Conservation (phyloP, 2,113 vertebrate genomes). For the Vicugna pacos region DNA sequence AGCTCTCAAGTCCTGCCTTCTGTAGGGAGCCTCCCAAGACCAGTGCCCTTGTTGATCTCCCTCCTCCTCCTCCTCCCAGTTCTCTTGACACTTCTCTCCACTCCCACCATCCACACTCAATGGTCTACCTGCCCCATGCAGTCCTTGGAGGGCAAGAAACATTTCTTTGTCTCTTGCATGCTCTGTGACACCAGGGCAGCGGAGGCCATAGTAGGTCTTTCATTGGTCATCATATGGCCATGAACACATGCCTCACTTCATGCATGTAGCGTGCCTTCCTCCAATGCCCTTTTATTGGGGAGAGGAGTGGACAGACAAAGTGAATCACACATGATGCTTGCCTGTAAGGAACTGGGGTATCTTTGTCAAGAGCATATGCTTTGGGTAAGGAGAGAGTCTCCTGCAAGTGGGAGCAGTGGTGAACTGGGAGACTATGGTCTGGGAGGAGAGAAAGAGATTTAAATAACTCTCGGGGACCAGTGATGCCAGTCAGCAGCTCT, state of each 20-base stretch:
- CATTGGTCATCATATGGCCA: not conserved
- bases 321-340: not conserved
- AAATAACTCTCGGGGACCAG: not conserved
- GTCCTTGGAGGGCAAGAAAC: not conserved
- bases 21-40: not conserved
- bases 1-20: not conserved
- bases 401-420: not conserved
- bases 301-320: not conserved
- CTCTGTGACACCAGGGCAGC: not conserved
- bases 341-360: not conserved
- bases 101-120: fast-evolving
- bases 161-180: not conserved
- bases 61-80: not conserved
- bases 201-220: not conserved
- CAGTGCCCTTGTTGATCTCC: not conserved
- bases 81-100: not conserved
- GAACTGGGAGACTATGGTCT: not conserved
- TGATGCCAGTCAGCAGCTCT: no score
- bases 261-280: not conserved
- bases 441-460: not conserved
- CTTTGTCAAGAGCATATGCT: not conserved
- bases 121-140: not conserved
- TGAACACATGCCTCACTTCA: not conserved
- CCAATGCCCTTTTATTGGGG: not conserved
- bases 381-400: not conserved